These are phyloP conservation scores for Morpho helenor DNA, from an alignment of 2,888 invertebrate genomes.

Conservation along the genomic window DNA sequence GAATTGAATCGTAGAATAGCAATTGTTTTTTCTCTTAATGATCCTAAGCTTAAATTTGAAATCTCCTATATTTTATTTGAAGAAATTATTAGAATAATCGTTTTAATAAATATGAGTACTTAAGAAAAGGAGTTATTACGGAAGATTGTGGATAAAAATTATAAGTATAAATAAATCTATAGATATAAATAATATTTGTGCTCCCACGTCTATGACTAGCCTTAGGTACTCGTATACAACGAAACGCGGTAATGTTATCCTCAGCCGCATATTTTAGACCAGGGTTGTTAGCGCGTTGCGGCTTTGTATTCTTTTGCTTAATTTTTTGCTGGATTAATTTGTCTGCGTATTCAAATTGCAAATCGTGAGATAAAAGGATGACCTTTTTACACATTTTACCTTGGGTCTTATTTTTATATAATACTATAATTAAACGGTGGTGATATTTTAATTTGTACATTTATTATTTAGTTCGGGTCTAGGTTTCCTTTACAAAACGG, in stretches of 20 bases:
- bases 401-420: slow-evolving; percentile 32
- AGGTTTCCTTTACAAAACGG: no score
- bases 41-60: no score
- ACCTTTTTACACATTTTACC: slow-evolving; percentile 50
- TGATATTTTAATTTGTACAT: slow-evolving; percentile 16
- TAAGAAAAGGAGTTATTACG: no score
- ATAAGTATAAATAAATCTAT: no score
- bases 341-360: slow-evolving; percentile 76
- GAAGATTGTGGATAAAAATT: no score
- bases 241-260: slow-evolving; percentile 44
- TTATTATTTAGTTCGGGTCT: no score
- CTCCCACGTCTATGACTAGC: slow-evolving; percentile 6
- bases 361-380: slow-evolving; percentile 68
- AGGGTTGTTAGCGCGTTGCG: slow-evolving; percentile 48
- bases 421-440: slow-evolving; percentile 11
- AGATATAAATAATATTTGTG: no score
- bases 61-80: no score
- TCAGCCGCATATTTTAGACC: slow-evolving; percentile 58
- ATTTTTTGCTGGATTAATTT: slow-evolving; percentile 72
- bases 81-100: no score
- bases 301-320: slow-evolving; percentile 63
- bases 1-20: no score
- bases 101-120: no score
- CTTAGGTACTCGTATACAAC: slow-evolving; percentile 24
- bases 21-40: no score